Evolutionary conservation across 2,888 invertebrate species (phyloP).

Genomic region (Aromia moschata): DNA sequence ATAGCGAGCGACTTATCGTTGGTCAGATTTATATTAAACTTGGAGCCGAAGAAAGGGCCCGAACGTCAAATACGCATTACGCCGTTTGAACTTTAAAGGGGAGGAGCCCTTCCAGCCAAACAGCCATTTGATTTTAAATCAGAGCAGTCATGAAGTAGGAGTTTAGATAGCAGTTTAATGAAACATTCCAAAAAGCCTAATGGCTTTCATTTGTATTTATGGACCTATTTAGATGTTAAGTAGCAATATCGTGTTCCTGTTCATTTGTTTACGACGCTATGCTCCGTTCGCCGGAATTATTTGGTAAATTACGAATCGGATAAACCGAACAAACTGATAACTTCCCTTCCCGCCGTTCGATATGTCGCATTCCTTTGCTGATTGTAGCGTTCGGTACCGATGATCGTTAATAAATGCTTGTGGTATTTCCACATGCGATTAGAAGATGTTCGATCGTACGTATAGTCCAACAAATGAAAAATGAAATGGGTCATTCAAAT

Average conservation of each 20-base stretch:
- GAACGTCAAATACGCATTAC: not conserved
- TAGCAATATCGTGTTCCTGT: slow-evolving; percentile 23
- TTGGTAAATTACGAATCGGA: not conserved
- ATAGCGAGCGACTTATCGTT: too few species aligned
- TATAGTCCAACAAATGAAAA: too few species aligned
- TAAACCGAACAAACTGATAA: too few species aligned
- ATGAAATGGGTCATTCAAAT: too few species aligned
- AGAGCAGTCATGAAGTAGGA: slow-evolving; percentile 24
- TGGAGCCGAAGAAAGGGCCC: too few species aligned
- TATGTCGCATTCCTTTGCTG: too few species aligned
- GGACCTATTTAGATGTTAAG: slow-evolving; percentile 36
- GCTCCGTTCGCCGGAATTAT: not conserved
- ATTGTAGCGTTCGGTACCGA: too few species aligned
- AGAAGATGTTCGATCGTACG: too few species aligned
- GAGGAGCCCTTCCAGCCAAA: slow-evolving; percentile 2
- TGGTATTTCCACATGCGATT: too few species aligned
- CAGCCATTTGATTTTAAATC: slow-evolving; percentile 30
- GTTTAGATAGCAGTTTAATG: slow-evolving; percentile 30
- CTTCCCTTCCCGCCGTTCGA: too few species aligned
- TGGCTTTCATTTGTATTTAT: slow-evolving; percentile 38
- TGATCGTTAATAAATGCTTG: too few species aligned
- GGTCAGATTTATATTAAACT: too few species aligned
- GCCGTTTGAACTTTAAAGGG: slow-evolving; percentile 2
- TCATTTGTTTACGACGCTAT: slow-evolving; percentile 8
- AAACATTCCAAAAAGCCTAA: slow-evolving; percentile 32